Base-by-base conservation (phyloP, 1,140 invertebrate genomes). In the Anastrepha ludens region DNA sequence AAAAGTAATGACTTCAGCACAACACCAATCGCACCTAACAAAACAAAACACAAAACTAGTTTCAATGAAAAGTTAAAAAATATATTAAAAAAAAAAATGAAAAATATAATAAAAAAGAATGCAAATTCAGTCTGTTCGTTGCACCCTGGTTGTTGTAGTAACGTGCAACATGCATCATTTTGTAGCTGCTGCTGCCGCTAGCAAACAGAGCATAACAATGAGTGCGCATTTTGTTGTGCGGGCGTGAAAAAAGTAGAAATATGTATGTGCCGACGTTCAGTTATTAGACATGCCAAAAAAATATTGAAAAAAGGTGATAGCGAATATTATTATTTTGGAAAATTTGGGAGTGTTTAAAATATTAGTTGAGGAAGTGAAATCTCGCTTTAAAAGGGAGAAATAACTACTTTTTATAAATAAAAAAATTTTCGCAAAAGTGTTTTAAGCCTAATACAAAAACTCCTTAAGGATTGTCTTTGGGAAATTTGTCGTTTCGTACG, bases 121-220 rank as follows among this genome's bases (percentile, higher is more conserved):
- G 17, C 47, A 15, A 47, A 74, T 44, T n/a, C 15, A 6, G 67
- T 74, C 13, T 74, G 15, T 1, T 47, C 67, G 67, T 47, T 74
- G 67, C 67, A 74, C 67, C 67, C 39, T 39, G 67, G 15, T 74
- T 74, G 67, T 74, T 74, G 67, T 44, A 29, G 39, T 47, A 17
- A 74, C 67, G 67, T 74, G 67, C 67, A 74, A 74, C 67, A 74
- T 74, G 67, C 67, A 74, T 13, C 67, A 74, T 74, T 74, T 74
- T 74, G 67, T 55, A 55, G 50, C 13, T 74, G 13, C 41, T n/a
- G 41, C 67, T 74, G 41, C 5, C 17, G 44, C 29, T 17, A 39
- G 41, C 41, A 74, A 74, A 74, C 67, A 74, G 67, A 47, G 67
- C 67, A 44, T 29, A 74, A 74, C 67, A 74, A 47, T 17, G 67